phyloP scores from a whole-genome alignment of 2,888 invertebrate species.

The Anoncus sp. region DNA sequence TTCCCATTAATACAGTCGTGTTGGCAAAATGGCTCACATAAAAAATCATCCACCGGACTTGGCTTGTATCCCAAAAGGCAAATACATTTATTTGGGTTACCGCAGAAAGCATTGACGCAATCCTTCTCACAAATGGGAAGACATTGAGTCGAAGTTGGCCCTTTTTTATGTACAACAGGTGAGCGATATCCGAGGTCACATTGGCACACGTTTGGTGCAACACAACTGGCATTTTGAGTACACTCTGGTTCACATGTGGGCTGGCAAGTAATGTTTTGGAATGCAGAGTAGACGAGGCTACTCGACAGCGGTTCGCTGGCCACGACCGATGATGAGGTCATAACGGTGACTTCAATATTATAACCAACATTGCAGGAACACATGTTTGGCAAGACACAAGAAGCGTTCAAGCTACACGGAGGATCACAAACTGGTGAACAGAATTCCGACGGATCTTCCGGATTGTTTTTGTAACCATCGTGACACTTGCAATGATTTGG shows the following conservation, averaged over 20 bases:
- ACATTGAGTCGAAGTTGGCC: constrained; percentile 43
- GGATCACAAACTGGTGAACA: constrained; percentile 36
- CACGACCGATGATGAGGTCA: neutral
- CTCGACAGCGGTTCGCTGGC: neutral
- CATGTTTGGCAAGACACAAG: constrained; percentile 20
- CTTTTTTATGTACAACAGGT: neutral
- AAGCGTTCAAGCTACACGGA: constrained; percentile 17
- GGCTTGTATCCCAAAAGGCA: constrained; percentile 54
- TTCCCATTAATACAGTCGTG: constrained; percentile 81
- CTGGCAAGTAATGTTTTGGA: constrained; percentile 14
- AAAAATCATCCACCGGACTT: constrained; percentile 26
- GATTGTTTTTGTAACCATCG: neutral
- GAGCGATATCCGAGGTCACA: constrained; percentile 36
- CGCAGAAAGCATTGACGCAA: constrained; percentile 54
- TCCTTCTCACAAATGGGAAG: constrained; percentile 52
- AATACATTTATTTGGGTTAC: constrained; percentile 56
- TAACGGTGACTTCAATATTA: neutral
- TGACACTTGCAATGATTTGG: constrained; percentile 23
- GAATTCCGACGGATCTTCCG: neutral
- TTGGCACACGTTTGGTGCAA: constrained; percentile 38
- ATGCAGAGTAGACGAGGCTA: neutral
- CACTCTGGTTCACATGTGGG: constrained; percentile 40
- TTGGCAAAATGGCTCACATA: constrained; percentile 67
- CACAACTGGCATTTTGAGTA: constrained; percentile 31
- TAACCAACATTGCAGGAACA: constrained; percentile 36